phyloP scores from a whole-genome alignment of 2,113 vertebrate species.

The Sialia sialis region DNA sequence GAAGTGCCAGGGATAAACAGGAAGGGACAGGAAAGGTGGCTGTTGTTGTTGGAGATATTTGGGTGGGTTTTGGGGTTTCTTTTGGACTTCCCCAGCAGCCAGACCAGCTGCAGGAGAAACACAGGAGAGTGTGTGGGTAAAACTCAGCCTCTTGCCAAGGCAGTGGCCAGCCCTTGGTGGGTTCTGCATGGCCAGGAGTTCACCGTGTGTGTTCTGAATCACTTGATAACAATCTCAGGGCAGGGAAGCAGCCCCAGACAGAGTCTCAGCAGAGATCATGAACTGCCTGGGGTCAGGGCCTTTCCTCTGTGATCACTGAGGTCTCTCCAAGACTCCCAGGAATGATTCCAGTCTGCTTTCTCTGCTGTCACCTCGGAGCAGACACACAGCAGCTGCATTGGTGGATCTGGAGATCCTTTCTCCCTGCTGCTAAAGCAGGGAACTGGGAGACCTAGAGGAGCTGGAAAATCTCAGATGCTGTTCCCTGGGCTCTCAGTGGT shows the following conservation, averaged over 20 bases:
- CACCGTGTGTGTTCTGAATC: neutral
- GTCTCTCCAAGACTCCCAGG: neutral
- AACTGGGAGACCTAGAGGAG: neutral
- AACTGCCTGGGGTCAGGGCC: neutral
- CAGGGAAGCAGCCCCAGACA: neutral
- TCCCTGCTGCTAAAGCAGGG: neutral
- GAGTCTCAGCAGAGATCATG: neutral
- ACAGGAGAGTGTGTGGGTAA: neutral
- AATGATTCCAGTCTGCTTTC: neutral
- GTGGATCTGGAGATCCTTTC: neutral
- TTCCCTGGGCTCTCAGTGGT: neutral
- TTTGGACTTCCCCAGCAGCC: neutral
- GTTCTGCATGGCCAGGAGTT: neutral
- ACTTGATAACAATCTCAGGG: neutral
- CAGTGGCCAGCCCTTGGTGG: neutral
- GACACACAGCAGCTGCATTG: rapidly evolving
- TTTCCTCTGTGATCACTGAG: neutral
- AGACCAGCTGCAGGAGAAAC: neutral
- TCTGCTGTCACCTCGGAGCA: rapidly evolving
- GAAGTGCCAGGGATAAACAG: neutral
- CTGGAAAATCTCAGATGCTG: neutral
- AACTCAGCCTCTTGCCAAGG: neutral
- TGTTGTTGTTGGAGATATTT: neutral
- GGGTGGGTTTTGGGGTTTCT: neutral
- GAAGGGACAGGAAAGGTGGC: neutral